A percentile compares a stretch with the other conserved stretches of the same genome.
These are phyloP conservation scores for Scaptomyza parva DNA, from an alignment of 2,888 invertebrate genomes.

Conservation along the genomic window DNA sequence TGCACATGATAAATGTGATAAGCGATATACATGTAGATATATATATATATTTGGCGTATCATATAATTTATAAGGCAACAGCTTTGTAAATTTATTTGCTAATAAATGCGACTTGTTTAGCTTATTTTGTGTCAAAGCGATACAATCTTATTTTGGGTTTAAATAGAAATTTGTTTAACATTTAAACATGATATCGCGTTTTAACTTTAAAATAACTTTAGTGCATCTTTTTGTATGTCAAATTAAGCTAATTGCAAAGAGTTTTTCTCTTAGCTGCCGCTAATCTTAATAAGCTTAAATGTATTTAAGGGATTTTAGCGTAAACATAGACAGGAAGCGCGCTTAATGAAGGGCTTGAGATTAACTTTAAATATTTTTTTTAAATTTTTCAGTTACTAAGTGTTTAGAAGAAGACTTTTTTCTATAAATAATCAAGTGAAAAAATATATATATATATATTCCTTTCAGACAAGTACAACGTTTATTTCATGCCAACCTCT, in stretches of 20 bases:
- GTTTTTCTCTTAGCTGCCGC: conserved; percentile 5
- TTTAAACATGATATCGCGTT: no score
- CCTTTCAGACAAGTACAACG: neutral
- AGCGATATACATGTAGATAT: conserved; percentile 43
- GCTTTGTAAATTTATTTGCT: conserved; percentile 40
- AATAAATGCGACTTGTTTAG: conserved; percentile 45
- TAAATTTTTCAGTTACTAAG: no score
- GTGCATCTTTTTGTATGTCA: neutral
- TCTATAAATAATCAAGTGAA: no score
- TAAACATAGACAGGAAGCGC: neutral
- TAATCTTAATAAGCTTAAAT: conserved; percentile 8
- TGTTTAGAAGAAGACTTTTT: no score
- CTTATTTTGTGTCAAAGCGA: neutral
- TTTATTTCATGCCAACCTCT: neutral
- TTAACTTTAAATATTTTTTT: neutral
- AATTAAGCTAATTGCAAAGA: conserved; percentile 8
- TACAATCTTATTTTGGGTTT: neutral
- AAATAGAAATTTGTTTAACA: neutral
- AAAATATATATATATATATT: no score
- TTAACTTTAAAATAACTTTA: no score
- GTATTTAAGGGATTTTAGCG: neutral
- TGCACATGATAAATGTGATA: conserved; percentile 77
- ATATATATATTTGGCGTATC: conserved; percentile 56
- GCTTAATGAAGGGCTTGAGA: neutral
- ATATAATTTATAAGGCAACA: conserved; percentile 35